A percentile compares a stretch with the other conserved stretches of the same genome.
These are phyloP conservation scores for Agrenia bidenticulata DNA, from an alignment of 2,888 invertebrate species.

Conservation along the genomic window DNA sequence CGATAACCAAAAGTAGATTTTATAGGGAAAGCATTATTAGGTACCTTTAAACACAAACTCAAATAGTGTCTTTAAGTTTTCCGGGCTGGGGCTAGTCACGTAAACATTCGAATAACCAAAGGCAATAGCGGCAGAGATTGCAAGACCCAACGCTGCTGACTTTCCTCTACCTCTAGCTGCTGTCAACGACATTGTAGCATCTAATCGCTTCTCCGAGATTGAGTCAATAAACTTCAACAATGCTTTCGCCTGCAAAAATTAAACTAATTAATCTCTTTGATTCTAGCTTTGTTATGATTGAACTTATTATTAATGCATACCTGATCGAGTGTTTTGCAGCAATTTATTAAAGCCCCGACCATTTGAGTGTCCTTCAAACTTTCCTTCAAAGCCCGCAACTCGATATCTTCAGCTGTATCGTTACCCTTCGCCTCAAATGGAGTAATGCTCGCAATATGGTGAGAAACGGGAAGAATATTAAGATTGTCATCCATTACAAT, in stretches of 20 bases:
- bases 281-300: not conserved
- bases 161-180: slow-evolving; percentile 97
- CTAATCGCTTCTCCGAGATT: slow-evolving; percentile 82
- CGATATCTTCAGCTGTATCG: slow-evolving; percentile 60
- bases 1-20: too few species aligned
- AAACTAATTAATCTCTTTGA: slow-evolving; percentile 19
- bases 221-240: slow-evolving; percentile 91
- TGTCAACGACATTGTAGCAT: slow-evolving; percentile 88
- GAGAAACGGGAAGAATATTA: slow-evolving; percentile 87
- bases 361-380: slow-evolving; percentile 88
- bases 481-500: slow-evolving; percentile 93
- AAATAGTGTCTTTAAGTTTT: slow-evolving; percentile 95
- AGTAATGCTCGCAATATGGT: slow-evolving; percentile 70
- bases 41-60: slow-evolving; percentile 91
- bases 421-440: slow-evolving; percentile 68
- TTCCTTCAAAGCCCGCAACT: slow-evolving; percentile 74
- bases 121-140: slow-evolving; percentile 82
- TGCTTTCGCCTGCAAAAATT: slow-evolving; percentile 72
- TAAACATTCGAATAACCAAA: slow-evolving; percentile 90
- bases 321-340: slow-evolving; percentile 91
- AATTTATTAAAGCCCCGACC: slow-evolving; percentile 80
- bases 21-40: too few species aligned
- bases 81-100: slow-evolving; percentile 96
- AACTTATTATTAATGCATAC: slow-evolving; percentile 54
- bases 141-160: slow-evolving; percentile 92